A percentile compares a stretch with the other conserved stretches of the same genome.
These are phyloP conservation scores for Nycticorax nycticorax DNA, from an alignment of 2,113 vertebrate species.

Conservation along the genomic window DNA sequence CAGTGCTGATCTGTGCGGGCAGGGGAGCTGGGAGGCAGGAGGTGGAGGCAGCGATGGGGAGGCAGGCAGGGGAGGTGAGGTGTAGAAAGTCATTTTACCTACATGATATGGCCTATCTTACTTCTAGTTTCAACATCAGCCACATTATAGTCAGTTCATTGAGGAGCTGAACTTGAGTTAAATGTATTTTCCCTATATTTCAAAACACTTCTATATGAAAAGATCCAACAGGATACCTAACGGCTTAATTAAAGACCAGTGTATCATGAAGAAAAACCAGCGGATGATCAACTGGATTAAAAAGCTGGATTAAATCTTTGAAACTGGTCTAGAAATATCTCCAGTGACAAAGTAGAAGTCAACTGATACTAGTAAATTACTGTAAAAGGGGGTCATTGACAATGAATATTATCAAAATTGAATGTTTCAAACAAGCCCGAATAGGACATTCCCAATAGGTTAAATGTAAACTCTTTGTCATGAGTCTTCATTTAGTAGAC, in stretches of 20 bases:
- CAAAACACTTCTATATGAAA: background rate
- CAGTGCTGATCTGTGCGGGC: background rate
- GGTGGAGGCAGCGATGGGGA: background rate
- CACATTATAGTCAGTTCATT: background rate
- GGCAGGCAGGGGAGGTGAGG: background rate
- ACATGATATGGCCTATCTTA: background rate
- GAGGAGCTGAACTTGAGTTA: background rate
- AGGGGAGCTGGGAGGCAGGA: background rate
- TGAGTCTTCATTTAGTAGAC: background rate
- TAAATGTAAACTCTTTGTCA: background rate
- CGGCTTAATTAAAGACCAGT: background rate
- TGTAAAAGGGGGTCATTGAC: background rate
- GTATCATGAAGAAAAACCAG: background rate
- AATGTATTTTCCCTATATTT: accelerated
- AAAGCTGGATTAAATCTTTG: background rate
- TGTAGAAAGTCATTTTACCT: background rate
- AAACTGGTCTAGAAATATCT: background rate
- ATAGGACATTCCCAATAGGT: background rate
- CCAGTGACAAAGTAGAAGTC: background rate
- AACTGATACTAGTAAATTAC: background rate
- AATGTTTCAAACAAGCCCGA: background rate
- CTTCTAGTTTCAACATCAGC: background rate
- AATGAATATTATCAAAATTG: background rate
- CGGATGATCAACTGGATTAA: background rate
- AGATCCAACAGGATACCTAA: background rate